Evolutionary conservation across 2,113 vertebrate species (phyloP), one percentile per base, ranked within the genome.

Genomic region (Psittacula cyanocephala): DNA sequence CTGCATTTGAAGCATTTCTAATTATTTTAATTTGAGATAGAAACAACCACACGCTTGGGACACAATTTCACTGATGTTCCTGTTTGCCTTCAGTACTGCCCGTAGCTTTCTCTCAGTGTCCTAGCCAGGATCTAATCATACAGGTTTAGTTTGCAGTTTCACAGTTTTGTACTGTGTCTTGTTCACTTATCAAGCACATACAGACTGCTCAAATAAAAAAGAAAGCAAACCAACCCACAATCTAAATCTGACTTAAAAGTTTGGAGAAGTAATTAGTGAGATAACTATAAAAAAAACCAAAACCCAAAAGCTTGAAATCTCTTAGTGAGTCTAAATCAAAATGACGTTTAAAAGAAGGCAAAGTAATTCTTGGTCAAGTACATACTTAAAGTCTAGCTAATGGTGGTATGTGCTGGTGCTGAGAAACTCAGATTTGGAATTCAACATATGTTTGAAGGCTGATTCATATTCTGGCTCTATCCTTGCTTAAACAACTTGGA

Each of bases 171-270:
- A 17, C 24, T 70, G 2, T 16, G 5, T 20, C 53, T 81, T 69
- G 3, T 83, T 71, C n/a, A 78, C 11, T 68, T 81, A 76, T 16
- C 25, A 39, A 53, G 39, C 6, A 16, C 0, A 0, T 46, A 6
- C 7, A 19, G 14, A n/a, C 33, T 10, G 12, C 29, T 67, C 35
- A 43, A 78, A 41, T 29, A 50, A 35, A 11, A 15, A 52, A 22
- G 3, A 52, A 67, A 84, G 29, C 4, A 0, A 81, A 28, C 3
- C 22, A 25, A 55, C 7, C 6, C 11, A 33, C 8, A 60, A 53
- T 1, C 10, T 49, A 93, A 57, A 74, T 37, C 24, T 67, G 24
- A 57, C 44, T 69, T 76, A 25, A 47, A 47, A 33, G 10, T 70
- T 53, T 59, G n/a, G 33, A 60, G 28, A 60, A 7, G 1, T 3